Evolutionary conservation across 2,797 vertebrate genomes (phyloP).

Genomic region (Hipposideros larvatus): DNA sequence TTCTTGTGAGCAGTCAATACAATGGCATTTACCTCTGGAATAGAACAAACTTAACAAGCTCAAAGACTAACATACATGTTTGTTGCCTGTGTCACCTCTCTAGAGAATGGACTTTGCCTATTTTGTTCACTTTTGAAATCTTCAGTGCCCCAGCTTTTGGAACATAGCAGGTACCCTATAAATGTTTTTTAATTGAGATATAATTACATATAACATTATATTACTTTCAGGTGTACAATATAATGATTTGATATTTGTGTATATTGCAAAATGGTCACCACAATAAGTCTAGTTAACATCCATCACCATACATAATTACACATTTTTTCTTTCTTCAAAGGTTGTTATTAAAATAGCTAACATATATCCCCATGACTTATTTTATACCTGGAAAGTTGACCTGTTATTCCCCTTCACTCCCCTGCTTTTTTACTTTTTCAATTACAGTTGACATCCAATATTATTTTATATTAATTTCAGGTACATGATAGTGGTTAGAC

Average conservation of each 20-base stretch:
- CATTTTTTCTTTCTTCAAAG: not conserved
- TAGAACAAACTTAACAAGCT: slow-evolving; percentile 12
- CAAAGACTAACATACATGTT: not conserved
- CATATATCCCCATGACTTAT: no score
- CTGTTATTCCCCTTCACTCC: no score
- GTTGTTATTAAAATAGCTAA: no score
- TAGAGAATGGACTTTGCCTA: not conserved
- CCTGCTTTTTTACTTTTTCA: no score
- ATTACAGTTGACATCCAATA: no score
- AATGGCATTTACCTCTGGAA: not conserved
- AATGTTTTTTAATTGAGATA: slow-evolving; percentile 11
- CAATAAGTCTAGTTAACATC: not conserved
- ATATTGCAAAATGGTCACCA: not conserved
- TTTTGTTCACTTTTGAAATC: slow-evolving; percentile 6
- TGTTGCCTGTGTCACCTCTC: not conserved
- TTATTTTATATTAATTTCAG: no score
- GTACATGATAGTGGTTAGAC: no score
- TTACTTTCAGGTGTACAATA: not conserved
- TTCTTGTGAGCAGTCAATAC: not conserved
- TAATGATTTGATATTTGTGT: not conserved
- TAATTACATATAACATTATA: not conserved
- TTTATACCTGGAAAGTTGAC: no score
- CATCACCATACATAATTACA: not conserved
- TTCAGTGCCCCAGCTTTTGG: not conserved
- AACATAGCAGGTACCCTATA: not conserved